Evolutionary conservation across 2,113 vertebrate genomes (phyloP).

Genomic region (Hydrochoerus hydrochaeris): DNA sequence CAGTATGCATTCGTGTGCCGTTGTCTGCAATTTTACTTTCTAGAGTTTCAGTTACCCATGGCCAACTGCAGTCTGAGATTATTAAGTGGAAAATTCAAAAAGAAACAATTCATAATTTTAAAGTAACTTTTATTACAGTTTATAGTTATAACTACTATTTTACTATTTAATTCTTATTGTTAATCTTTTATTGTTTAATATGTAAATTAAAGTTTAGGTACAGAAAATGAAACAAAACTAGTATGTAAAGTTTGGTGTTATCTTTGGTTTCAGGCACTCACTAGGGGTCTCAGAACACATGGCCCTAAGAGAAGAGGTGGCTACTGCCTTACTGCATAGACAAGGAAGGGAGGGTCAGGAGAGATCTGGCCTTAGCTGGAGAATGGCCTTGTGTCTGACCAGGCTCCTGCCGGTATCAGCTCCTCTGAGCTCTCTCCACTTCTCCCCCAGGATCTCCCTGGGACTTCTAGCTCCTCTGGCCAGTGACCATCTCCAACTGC

Average conservation of each 20-base stretch:
- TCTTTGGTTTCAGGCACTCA: neutral
- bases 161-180: neutral
- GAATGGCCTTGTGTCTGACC: too few species aligned
- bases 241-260: neutral
- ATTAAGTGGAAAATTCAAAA: neutral
- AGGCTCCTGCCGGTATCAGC: neutral
- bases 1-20: rapidly evolving
- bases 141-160: neutral
- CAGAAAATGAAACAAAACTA: neutral
- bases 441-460: neutral
- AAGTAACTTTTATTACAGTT: constrained; percentile 9
- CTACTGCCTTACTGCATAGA: neutral
- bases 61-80: neutral
- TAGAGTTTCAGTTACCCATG: neutral
- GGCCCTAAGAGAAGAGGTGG: too few species aligned
- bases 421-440: neutral
- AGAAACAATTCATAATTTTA: neutral
- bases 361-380: rapidly evolving
- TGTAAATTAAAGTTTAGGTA: neutral
- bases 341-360: neutral
- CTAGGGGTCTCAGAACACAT: neutral
- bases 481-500: neutral
- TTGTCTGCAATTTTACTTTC: neutral
- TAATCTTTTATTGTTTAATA: neutral
- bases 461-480: neutral